Evolutionary conservation across 1,140 invertebrate species (phyloP).

Genomic region (Tribolium castaneum): DNA sequence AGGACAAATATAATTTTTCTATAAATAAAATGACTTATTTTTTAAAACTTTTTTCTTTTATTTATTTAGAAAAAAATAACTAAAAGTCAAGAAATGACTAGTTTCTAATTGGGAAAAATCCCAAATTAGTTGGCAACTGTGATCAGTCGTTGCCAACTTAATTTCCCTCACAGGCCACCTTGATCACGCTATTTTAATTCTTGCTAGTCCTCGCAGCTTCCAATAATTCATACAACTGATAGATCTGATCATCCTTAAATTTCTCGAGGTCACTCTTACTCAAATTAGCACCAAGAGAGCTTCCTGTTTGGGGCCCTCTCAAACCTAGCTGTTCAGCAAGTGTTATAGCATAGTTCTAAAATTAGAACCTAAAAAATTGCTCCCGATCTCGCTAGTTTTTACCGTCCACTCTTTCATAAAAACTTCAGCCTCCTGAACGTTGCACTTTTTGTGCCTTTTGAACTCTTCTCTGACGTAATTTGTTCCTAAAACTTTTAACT

Average conservation of each 20-base stretch:
- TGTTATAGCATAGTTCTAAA: conserved; percentile 79
- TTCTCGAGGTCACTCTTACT: conserved; percentile 72
- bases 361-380: conserved; percentile 39
- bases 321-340: conserved; percentile 79
- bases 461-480: conserved; percentile 92
- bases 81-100: no score
- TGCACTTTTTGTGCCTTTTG: conserved; percentile 84
- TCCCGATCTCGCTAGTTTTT: conserved; percentile 37
- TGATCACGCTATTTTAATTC: background rate
- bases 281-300: conserved; percentile 71
- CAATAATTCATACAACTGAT: conserved; percentile 87
- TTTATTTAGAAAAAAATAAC: background rate
- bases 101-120: no score
- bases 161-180: no score
- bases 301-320: conserved; percentile 67
- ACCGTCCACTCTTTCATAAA: conserved; percentile 94
- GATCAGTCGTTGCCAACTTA: no score
- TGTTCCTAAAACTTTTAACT: conserved; percentile 81
- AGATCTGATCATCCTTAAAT: conserved; percentile 83
- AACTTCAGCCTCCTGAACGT: conserved; percentile 73
- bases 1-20: conserved; percentile 56
- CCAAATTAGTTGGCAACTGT: no score
- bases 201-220: conserved; percentile 67
- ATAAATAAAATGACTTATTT: conserved; percentile 37
- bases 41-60: background rate